Percentiles rank a stretch among this genome's conserved stretches.
These are phyloP conservation scores for Tachysurus vachellii DNA, from an alignment of 2,113 vertebrate species.

Conservation along the genomic window DNA sequence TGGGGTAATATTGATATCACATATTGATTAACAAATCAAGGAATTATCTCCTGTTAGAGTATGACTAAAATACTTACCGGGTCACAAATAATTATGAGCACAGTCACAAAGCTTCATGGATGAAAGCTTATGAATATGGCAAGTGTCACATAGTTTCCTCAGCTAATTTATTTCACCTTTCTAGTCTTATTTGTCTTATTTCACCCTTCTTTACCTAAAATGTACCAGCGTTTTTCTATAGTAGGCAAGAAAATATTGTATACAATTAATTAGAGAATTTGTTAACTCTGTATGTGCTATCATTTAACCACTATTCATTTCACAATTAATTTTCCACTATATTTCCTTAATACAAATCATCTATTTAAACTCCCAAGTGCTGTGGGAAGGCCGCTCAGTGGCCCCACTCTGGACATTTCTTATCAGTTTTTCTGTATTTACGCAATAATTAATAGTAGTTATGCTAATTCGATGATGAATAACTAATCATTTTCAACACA, in stretches of 20 bases:
- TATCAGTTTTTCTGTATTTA: background rate
- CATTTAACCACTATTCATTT: background rate
- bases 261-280: background rate
- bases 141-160: background rate
- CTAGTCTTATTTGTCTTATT: background rate
- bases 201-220: background rate
- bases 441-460: background rate
- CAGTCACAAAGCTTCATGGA: background rate
- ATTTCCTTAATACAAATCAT: background rate
- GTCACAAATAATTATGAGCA: background rate
- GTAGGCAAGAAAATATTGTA: background rate
- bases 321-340: background rate
- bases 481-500: constrained; percentile 4
- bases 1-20: no score
- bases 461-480: background rate
- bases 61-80: background rate
- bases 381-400: background rate
- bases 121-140: background rate
- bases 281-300: background rate
- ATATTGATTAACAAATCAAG: background rate
- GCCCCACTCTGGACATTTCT: background rate
- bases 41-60: background rate
- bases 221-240: background rate
- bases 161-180: background rate
- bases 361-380: background rate